Conservation (phyloP, 2,888 invertebrate genomes). For the Sinopyrophorus schimmeli region DNA sequence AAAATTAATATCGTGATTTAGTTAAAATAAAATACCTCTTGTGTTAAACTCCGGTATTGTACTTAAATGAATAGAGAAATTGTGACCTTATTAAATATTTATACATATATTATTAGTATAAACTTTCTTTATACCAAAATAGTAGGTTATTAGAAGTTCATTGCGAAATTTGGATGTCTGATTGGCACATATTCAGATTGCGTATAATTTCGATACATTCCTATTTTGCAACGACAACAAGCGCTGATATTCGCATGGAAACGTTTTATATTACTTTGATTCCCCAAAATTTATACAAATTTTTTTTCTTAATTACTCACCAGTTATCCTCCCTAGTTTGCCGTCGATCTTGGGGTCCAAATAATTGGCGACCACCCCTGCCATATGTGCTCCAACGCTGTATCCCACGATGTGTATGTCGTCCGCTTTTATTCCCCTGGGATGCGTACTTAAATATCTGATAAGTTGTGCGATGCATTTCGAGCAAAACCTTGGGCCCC, state of each 20-base stretch:
- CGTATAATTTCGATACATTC: neutral
- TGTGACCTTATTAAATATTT: neutral
- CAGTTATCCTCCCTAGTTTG: constrained; percentile 82
- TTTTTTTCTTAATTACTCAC: constrained; percentile 48
- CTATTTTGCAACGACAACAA: neutral
- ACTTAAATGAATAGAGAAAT: too few species aligned
- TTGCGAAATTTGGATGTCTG: neutral
- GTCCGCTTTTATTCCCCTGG: constrained; percentile 74
- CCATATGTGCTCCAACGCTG: constrained; percentile 85
- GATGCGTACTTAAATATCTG: constrained; percentile 76
- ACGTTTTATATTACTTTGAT: neutral
- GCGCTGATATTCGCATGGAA: neutral
- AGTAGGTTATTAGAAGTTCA: neutral
- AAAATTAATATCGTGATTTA: too few species aligned
- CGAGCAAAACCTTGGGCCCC: constrained; percentile 56
- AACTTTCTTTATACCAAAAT: neutral
- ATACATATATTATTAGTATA: neutral
- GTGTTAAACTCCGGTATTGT: neutral
- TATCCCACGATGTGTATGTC: constrained; percentile 81
- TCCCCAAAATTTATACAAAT: neutral
- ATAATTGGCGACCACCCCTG: constrained; percentile 80
- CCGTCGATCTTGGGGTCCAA: constrained; percentile 72
- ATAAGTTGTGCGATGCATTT: constrained; percentile 82
- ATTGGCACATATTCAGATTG: neutral
- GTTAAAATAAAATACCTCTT: too few species aligned